Base-by-base conservation (phyloP, 92 coral and sea anemone genomes). In the Palythoa heliodiscus region DNA sequence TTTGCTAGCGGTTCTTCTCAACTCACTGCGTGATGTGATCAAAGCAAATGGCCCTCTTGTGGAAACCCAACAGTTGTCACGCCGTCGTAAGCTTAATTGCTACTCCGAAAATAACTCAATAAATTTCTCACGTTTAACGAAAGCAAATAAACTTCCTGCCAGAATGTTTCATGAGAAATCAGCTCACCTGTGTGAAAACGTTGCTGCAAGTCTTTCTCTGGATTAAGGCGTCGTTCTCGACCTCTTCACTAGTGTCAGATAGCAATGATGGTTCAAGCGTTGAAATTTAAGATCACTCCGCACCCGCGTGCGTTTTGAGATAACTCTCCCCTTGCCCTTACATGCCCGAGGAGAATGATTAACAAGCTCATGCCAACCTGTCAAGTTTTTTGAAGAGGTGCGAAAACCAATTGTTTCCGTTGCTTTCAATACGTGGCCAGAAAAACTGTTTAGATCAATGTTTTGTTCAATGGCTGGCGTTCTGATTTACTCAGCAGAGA, bases 281-380 rank as follows among this genome's bases (percentile, higher is more conserved):
- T 78, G 83, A 78, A 78, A 78, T 43, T 39, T 0, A 22, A 78
- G 83, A 80, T 80, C 74, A 80, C 40, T 80, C 84, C 66, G 9
- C 84, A 69, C 14, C 84, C 84, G 72, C 84, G 60, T 80, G 84
- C 73, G 22, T 80, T 80, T 40, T 63, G 61, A 66, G 84, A 80
- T 80, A 80, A 80, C 84, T 66, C 35, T 19, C 66, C 58, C 52
- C 78, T 70, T 82, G 92, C 87, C 92, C 73, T 61, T 70, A 82
- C 92, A 69, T 89, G 92, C 87, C 92, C 89, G 57, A 23, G 5
- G 57, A 80, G 84, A 85, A 84, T 86, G 78, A 89, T 89, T 82
- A 87, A 55, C 82, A 61, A 68, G 82, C 81, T 89, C 71, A 58
- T 89, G 89, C 80, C 89, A 75, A 75, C 19, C 87, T 86, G 90